These are phyloP conservation scores for Mormyrops boulengeri DNA, from an alignment of 2,797 vertebrate genomes.

Conservation along the genomic window DNA sequence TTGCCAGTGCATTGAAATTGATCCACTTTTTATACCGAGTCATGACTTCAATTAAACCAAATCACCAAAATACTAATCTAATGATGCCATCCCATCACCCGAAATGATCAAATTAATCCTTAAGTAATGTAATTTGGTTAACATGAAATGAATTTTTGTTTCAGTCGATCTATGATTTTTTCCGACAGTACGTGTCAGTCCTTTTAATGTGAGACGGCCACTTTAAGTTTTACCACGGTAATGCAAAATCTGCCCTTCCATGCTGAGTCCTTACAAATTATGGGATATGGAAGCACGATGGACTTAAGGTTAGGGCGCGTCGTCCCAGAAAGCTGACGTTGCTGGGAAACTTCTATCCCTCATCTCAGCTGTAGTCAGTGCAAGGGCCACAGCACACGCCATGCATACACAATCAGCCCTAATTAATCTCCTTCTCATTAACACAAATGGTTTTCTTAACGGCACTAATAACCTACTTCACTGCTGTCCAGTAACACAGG, in stretches of 20 bases:
- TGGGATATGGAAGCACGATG: slow-evolving; percentile 5
- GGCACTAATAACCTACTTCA: neutral
- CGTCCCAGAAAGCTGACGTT: neutral
- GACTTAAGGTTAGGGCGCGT: neutral
- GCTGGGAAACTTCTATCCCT: neutral
- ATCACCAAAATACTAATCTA: neutral
- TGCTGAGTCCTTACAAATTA: neutral
- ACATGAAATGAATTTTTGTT: neutral
- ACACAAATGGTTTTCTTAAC: neutral
- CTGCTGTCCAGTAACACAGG: neutral
- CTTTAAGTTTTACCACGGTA: neutral
- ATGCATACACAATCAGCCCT: neutral
- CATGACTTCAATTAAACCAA: neutral
- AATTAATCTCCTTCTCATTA: slow-evolving; percentile 12
- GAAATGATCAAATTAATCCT: neutral
- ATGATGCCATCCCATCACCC: neutral
- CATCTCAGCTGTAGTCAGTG: neutral
- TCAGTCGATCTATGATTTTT: neutral
- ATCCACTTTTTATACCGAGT: neutral
- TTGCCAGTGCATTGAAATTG: neutral
- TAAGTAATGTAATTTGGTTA: neutral
- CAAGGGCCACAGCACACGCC: neutral
- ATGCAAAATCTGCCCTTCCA: neutral
- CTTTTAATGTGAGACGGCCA: neutral
- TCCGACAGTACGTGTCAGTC: neutral